Evolutionary conservation across 1,140 invertebrate species (phyloP).

Genomic region (Gyrodactylus bullatarudis): DNA sequence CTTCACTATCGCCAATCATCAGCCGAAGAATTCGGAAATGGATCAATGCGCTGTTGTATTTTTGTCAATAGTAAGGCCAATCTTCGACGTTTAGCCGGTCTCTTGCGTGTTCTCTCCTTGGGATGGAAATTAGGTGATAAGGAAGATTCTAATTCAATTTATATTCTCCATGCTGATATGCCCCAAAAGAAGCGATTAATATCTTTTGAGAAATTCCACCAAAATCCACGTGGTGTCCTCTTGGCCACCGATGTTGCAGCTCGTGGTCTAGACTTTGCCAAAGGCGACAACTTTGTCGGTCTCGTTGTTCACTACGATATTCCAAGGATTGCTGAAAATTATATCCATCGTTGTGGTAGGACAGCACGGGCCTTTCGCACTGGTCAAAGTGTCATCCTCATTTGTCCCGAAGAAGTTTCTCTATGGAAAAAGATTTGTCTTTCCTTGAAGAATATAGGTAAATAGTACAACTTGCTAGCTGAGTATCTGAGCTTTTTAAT

Average conservation of each 20-base stretch:
- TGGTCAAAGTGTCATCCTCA: slow-evolving; percentile 57
- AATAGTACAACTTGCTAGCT: not conserved
- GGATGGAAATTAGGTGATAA: slow-evolving; percentile 26
- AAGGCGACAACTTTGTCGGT: slow-evolving; percentile 36
- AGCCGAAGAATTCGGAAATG: not conserved
- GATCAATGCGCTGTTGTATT: not conserved
- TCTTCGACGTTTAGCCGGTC: slow-evolving; percentile 40
- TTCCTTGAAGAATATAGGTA: not conserved
- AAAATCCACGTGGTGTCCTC: slow-evolving; percentile 29
- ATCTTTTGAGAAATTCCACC: slow-evolving; percentile 49
- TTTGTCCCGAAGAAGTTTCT: slow-evolving; percentile 47
- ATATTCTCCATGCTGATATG: slow-evolving; percentile 61
- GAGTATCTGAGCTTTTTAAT: not conserved
- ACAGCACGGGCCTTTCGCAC: slow-evolving; percentile 55
- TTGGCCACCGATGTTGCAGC: slow-evolving; percentile 88
- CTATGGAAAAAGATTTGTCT: slow-evolving; percentile 37
- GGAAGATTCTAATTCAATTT: not conserved
- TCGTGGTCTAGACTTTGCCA: slow-evolving; percentile 65
- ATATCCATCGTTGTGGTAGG: slow-evolving; percentile 72
- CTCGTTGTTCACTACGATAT: slow-evolving; percentile 62
- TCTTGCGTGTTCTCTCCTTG: slow-evolving; percentile 42
- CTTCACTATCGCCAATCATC: not conserved
- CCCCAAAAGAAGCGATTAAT: slow-evolving; percentile 63
- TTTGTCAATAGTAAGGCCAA: slow-evolving; percentile 87
- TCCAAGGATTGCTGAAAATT: slow-evolving; percentile 20